Conservation (phyloP, 2,113 vertebrate genomes). For the Zosterops lateralis region DNA sequence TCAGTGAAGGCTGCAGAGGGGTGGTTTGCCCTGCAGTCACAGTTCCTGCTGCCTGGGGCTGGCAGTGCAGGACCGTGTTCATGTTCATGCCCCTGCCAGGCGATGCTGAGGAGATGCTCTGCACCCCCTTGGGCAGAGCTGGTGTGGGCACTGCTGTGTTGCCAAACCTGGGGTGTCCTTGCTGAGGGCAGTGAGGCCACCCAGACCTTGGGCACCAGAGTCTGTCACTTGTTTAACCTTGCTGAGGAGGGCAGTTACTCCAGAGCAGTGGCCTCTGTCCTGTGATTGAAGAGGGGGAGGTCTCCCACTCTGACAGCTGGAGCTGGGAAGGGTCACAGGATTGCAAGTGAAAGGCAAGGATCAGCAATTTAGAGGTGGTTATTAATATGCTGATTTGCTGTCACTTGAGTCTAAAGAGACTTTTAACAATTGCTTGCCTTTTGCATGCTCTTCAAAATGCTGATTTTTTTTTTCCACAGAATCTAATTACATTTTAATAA, state of each 20-base stretch:
- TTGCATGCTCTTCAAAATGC: conserved; percentile 21
- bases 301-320: neutral
- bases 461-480: neutral
- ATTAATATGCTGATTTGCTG: conserved; percentile 58
- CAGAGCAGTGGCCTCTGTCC: neutral
- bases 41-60: neutral
- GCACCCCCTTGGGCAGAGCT: neutral
- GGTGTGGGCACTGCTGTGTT: too few relatives aligned
- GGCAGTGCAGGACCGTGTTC: rapidly evolving
- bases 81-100: rapidly evolving
- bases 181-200: neutral
- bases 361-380: conserved; percentile 17
- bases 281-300: neutral
- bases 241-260: neutral
- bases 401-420: conserved; percentile 37
- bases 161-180: conserved; percentile 15
- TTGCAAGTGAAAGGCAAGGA: conserved; percentile 10
- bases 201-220: neutral
- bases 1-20: rapidly evolving
- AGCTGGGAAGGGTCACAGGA: neutral
- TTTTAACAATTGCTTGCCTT: conserved; percentile 25
- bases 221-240: neutral
- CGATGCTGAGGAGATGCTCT: neutral
- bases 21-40: neutral
- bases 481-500: conserved; percentile 33